Evolutionary conservation across 1,140 invertebrate species (phyloP), one percentile per base, ranked within the genome.

Genomic region (Caerostris darwini): DNA sequence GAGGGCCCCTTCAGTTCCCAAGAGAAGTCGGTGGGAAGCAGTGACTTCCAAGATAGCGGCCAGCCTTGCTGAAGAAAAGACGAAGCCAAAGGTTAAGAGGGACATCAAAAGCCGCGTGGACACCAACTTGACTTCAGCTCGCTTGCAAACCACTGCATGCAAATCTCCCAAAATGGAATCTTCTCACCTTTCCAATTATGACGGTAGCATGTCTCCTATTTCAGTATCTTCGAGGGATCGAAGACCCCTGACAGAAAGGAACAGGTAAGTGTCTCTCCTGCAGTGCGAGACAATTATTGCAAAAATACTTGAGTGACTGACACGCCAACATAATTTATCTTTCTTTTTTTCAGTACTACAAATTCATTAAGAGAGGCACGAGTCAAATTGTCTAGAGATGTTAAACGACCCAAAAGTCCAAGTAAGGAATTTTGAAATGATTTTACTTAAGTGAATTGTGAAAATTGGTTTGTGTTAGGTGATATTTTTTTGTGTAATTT

Each of bases 31-130:
- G 94, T 96, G 96, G 96, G 96, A 95, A 82, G 95, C 95, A 10
- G 96, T 96, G 19, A 96, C 96, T 95, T 96, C 95, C 7, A 95
- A 96, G 87, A 96, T 96, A 57, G 96, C 96, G 54, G 94, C 94
- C 5, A 92, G 94, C 64, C 91, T 94, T 8, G 94, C 93, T 10
- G 95, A 95, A 88, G 95, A 95, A 54, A 96, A 96, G 88, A 95
- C 95, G 19, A 95, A 94, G n/a, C 93, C 94, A 0, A 96, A 96
- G 81, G 94, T 95, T 3, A 96, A 96, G 90, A 94, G 95, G 56
- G 96, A 96, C 93, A 95, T 96, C 1, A 96, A 95, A 92, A 96
- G 96, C 95, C 95, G 95, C 85, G 94, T 96, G 17, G 95, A 96
- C 54, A 95, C 95, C 7, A 95, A 95, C 71, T 90, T 95, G 17